phyloP scores from a whole-genome alignment of 2,888 invertebrate genomes.

The Epistrophe eligans region DNA sequence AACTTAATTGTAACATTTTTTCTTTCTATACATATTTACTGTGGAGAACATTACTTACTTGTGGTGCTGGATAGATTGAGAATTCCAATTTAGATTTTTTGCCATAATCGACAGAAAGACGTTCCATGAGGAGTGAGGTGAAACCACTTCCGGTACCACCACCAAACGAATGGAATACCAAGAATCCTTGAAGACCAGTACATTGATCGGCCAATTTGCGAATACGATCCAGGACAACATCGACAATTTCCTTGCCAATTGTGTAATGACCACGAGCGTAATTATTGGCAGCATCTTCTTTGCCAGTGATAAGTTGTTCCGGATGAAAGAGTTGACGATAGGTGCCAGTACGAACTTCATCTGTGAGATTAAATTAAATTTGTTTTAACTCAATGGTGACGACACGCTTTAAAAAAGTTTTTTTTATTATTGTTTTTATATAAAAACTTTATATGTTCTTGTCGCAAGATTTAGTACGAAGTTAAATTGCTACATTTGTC shows the following conservation, averaged over 20 bases:
- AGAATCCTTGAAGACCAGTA: constrained; percentile 93
- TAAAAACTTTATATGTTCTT: too few species aligned
- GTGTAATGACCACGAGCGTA: constrained; percentile 98
- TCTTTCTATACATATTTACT: not conserved
- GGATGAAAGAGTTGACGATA: constrained; percentile 95
- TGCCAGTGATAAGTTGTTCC: constrained; percentile 95
- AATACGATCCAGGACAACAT: constrained; percentile 91
- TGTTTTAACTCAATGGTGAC: too few species aligned
- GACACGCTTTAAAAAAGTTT: too few species aligned
- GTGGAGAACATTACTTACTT: constrained; percentile 85
- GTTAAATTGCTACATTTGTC: too few species aligned
- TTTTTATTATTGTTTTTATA: too few species aligned
- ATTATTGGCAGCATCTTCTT: constrained; percentile 97
- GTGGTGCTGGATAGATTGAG: constrained; percentile 97
- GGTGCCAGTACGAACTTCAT: constrained; percentile 92
- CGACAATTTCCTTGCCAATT: constrained; percentile 95
- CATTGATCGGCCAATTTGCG: constrained; percentile 94
- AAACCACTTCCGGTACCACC: constrained; percentile 97
- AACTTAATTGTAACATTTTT: not conserved
- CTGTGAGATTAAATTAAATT: constrained; percentile 82
- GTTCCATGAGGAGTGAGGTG: constrained; percentile 96
- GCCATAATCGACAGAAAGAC: constrained; percentile 95
- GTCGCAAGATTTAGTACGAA: too few species aligned
- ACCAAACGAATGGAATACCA: constrained; percentile 96
- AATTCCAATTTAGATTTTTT: constrained; percentile 97